Conservation (phyloP, 2,113 vertebrate species). For the Dicrurus megarhynchus region DNA sequence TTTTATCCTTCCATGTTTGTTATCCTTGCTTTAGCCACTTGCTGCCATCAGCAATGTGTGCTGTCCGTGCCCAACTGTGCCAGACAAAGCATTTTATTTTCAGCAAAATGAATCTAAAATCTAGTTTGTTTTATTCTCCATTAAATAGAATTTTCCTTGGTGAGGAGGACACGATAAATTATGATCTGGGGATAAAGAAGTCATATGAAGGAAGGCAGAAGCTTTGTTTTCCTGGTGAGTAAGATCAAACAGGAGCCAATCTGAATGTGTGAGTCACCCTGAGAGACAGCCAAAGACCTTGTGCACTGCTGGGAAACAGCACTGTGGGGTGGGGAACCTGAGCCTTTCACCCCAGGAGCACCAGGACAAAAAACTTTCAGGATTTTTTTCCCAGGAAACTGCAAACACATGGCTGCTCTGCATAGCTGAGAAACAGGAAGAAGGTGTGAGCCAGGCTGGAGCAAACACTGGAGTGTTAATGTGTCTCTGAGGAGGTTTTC, state of each 20-base stretch:
- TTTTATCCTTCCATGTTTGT: neutral
- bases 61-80: neutral
- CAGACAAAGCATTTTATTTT: neutral
- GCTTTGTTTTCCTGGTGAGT: neutral
- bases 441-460: neutral
- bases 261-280: neutral
- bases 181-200: neutral
- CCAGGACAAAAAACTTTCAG: neutral
- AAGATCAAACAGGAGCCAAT: neutral
- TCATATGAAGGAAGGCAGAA: neutral
- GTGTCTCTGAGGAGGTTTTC: neutral
- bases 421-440: neutral
- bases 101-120: neutral
- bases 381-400: neutral
- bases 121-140: neutral
- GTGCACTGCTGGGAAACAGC: neutral
- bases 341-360: neutral
- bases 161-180: neutral
- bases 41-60: neutral
- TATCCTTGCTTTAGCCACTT: neutral
- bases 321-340: neutral
- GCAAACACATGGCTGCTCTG: neutral
- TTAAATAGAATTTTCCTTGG: neutral
- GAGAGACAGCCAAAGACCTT: neutral
- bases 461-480: neutral